Base-by-base conservation (phyloP, 1,140 invertebrate species). In the Venturia canescens region DNA sequence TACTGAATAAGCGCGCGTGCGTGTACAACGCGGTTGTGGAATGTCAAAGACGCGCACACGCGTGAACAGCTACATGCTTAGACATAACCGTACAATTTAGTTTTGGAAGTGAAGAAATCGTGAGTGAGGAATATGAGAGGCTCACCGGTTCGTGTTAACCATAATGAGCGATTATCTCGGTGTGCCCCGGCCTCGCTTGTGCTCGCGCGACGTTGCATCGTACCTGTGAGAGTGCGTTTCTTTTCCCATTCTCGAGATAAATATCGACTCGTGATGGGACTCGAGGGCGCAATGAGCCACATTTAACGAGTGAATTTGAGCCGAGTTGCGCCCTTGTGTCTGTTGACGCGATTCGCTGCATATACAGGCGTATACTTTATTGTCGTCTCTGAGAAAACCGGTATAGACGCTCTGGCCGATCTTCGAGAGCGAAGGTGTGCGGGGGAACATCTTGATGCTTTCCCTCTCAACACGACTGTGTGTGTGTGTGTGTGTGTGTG, bases 91-190 rank as follows among this genome's bases (percentile, higher is more conserved):
- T 71, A 71, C 69, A 38, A 44, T 5, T 44, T 44, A 44, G 34
- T 71, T 71, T 71, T 71, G 31, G 31, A 11, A 71, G 13, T 38
- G 9, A 34, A 71, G 31, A 38, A 48, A 23, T 44, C 31, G 1
- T 44, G 74, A 29, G 48, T 16, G 26, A 79, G 81, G 72, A 75
- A 57, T 78, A 77, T 80, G 82, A 84, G 82, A 38, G 83, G n/a
- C n/a, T n/a, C n/a, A 74, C 74, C 80, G 31, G 15, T 5, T 71
- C 34, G 80, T 83, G 79, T 80, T 80, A 84, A 84, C 79, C 85
- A 84, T 90, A 89, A 89, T 89, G 87, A 89, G 85, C 84, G 84
- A 86, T 83, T 82, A 88, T 88, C 84, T 86, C 89, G 88, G 88
- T 88, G 88, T 84, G 83, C 31, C 7, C 31, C 31, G 31, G 3